Conservation (phyloP, 2,797 vertebrate genomes). For the Hypotaenidia philippensis region DNA sequence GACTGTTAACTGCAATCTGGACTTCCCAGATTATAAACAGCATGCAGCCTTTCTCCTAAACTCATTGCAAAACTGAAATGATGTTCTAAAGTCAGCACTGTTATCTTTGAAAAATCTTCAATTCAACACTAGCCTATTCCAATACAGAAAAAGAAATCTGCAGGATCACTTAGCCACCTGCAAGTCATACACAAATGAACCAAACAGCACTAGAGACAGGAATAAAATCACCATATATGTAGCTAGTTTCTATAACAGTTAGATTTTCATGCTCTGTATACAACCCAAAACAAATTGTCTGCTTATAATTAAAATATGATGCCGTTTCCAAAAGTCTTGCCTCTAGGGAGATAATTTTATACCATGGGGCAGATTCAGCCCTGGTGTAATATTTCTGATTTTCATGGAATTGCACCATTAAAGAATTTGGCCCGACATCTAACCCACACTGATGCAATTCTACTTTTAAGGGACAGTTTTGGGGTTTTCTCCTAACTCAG, state of each 20-base stretch:
- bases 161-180: slow-evolving; percentile 53
- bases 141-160: slow-evolving; percentile 13
- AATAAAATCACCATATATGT: slow-evolving; percentile 56
- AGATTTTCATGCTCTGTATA: slow-evolving; percentile 64
- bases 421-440: slow-evolving; percentile 59
- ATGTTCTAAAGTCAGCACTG: background rate
- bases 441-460: slow-evolving; percentile 76
- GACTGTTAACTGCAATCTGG: slow-evolving; percentile 26
- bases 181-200: slow-evolving; percentile 36
- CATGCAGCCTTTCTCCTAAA: background rate
- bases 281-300: slow-evolving; percentile 80
- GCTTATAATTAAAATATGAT: slow-evolving; percentile 77
- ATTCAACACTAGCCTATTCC: background rate
- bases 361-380: slow-evolving; percentile 37
- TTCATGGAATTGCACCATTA: slow-evolving; percentile 56
- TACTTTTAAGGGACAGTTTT: slow-evolving; percentile 73
- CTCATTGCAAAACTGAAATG: slow-evolving; percentile 35
- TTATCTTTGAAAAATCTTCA: slow-evolving; percentile 38
- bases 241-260: slow-evolving; percentile 55
- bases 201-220: background rate
- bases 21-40: slow-evolving; percentile 6
- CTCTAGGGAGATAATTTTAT: slow-evolving; percentile 75
- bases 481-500: slow-evolving; percentile 78
- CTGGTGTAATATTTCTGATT: slow-evolving; percentile 61
- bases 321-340: slow-evolving; percentile 72